These are phyloP conservation scores for Oplegnathus fasciatus DNA, from an alignment of 2,113 vertebrate genomes.

Conservation along the genomic window DNA sequence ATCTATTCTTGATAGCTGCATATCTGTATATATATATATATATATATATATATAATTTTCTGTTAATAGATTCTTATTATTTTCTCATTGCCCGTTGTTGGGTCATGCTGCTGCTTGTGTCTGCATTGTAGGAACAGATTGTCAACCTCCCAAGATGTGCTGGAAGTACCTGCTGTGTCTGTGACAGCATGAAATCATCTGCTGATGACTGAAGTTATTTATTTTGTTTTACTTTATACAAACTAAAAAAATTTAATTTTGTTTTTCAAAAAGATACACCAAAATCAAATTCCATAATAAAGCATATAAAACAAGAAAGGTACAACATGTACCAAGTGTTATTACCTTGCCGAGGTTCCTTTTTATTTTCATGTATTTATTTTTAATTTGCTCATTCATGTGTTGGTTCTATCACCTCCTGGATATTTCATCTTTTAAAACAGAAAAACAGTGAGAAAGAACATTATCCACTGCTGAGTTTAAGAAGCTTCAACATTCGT, in stretches of 20 bases:
- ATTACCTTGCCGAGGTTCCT: neutral
- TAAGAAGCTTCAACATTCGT: neutral
- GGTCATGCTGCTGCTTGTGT: neutral
- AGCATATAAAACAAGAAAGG: neutral
- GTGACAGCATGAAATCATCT: neutral
- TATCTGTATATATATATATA: neutral
- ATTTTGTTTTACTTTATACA: neutral
- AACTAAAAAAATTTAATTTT: neutral
- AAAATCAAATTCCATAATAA: neutral
- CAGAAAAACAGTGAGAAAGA: neutral
- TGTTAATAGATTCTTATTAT: too few species aligned
- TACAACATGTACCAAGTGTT: neutral
- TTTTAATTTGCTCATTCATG: neutral
- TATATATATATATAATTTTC: too few species aligned
- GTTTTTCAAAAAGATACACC: neutral
- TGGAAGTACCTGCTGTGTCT: neutral
- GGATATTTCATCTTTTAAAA: neutral
- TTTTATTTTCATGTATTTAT: neutral
- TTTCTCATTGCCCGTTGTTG: neutral
- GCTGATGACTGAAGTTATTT: neutral
- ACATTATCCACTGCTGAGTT: neutral
- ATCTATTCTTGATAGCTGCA: neutral
- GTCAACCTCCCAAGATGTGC: neutral
- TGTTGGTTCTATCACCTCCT: neutral
- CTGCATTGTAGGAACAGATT: neutral